Evolutionary conservation across 2,113 vertebrate genomes (phyloP).

Genomic region (Mormyrus lacerda): DNA sequence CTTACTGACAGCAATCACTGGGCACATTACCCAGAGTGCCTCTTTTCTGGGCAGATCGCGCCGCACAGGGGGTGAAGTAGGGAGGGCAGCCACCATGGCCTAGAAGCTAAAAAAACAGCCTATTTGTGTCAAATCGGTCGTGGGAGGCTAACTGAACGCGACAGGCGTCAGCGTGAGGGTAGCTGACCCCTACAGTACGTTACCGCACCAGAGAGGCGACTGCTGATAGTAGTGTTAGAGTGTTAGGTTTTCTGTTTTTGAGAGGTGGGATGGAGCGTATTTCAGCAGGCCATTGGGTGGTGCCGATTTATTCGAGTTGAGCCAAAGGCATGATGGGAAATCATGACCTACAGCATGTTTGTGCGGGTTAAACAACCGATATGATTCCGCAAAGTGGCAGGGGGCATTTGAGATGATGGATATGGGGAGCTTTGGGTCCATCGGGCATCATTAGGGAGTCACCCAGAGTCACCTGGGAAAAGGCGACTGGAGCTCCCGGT

Average conservation of each 20-base stretch:
- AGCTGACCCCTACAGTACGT: neutral
- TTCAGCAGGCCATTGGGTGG: neutral
- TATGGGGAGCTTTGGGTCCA: neutral
- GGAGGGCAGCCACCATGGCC: neutral
- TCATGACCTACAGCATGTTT: neutral
- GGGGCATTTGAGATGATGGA: neutral
- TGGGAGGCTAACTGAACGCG: neutral
- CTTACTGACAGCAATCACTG: neutral
- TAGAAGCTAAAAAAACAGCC: neutral
- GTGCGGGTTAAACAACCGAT: neutral
- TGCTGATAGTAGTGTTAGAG: neutral
- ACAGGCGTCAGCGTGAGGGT: neutral
- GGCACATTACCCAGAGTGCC: neutral
- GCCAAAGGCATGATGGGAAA: neutral
- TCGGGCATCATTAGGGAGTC: neutral
- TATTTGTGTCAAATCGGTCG: neutral
- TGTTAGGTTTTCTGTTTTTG: neutral
- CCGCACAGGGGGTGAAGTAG: neutral
- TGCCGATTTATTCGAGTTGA: neutral
- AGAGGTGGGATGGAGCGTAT: neutral
- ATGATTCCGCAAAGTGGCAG: neutral
- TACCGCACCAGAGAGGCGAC: neutral
- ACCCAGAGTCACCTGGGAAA: neutral
- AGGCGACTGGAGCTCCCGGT: neutral
- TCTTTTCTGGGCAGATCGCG: neutral